Conservation (phyloP, 2,797 vertebrate species). For the Esox lucius region DNA sequence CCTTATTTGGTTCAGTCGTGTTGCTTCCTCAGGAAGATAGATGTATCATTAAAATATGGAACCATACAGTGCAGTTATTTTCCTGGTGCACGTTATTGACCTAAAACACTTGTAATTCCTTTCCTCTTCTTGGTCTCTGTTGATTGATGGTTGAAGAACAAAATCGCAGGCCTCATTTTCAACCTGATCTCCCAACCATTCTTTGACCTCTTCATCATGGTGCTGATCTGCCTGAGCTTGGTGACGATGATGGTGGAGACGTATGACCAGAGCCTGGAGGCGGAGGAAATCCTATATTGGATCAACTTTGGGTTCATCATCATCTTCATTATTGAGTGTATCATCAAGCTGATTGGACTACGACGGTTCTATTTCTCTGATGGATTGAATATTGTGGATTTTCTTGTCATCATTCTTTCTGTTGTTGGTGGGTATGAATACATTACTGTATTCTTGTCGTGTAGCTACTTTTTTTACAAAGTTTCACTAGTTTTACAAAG, state of each 20-base stretch:
- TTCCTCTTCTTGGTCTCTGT: neutral
- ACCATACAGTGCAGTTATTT: neutral
- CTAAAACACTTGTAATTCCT: neutral
- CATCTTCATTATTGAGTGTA: constrained; percentile 86
- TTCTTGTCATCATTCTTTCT: constrained; percentile 93
- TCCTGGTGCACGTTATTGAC: neutral
- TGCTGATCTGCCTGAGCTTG: constrained; percentile 96
- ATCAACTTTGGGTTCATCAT: constrained; percentile 90
- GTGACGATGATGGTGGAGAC: constrained; percentile 98
- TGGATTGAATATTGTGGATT: constrained; percentile 97
- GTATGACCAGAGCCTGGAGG: constrained; percentile 84
- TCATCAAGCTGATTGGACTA: constrained; percentile 86
- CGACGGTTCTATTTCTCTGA: constrained; percentile 88
- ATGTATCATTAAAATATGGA: neutral
- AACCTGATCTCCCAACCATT: constrained; percentile 88
- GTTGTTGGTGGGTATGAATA: constrained; percentile 76
- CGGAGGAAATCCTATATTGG: constrained; percentile 78
- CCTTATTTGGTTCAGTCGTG: neutral
- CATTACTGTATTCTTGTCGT: neutral
- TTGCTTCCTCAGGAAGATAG: neutral
- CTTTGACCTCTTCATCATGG: constrained; percentile 95
- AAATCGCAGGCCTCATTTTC: constrained; percentile 85
- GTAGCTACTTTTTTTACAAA: no score
- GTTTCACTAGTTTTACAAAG: no score
- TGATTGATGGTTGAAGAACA: constrained; percentile 72